A percentile compares a stretch with the other conserved stretches of the same genome.
Evolutionary conservation across 1,140 invertebrate species (phyloP).

Genomic region (Melitaea cinxia): DNA sequence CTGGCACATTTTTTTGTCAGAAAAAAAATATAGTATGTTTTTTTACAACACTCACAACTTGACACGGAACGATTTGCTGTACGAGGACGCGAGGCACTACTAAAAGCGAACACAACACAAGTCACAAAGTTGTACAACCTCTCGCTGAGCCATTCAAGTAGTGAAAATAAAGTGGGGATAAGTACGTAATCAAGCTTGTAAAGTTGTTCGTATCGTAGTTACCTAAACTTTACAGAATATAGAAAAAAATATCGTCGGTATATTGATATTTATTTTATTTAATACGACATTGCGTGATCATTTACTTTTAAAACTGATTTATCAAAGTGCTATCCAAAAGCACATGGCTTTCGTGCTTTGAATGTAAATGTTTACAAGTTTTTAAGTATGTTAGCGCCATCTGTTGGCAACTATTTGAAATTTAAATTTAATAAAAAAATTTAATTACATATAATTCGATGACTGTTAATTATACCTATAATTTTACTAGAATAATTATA

Average conservation of each 20-base stretch:
- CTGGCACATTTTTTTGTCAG: slow-evolving; percentile 48
- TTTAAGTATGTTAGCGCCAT: not conserved
- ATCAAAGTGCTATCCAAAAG: not conserved
- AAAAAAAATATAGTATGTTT: slow-evolving; percentile 19
- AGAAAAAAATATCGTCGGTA: not conserved
- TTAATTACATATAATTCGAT: too few relatives aligned
- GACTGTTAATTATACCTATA: not conserved
- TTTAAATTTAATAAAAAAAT: not conserved
- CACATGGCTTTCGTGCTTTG: not conserved
- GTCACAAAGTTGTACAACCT: slow-evolving; percentile 54
- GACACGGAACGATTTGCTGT: slow-evolving; percentile 48
- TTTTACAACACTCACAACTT: slow-evolving; percentile 40
- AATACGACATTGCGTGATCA: not conserved
- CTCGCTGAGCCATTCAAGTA: slow-evolving; percentile 62
- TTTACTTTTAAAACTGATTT: not conserved
- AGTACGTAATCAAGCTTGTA: slow-evolving; percentile 51
- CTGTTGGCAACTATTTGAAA: not conserved
- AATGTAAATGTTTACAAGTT: not conserved
- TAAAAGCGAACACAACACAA: slow-evolving; percentile 42
- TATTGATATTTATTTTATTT: not conserved
- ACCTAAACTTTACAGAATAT: slow-evolving; percentile 3
- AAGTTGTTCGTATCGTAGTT: slow-evolving; percentile 19
- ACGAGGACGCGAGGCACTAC: slow-evolving; percentile 68
- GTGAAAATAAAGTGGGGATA: slow-evolving; percentile 59
- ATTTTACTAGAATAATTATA: not conserved